Evolutionary conservation across 2,888 invertebrate species (phyloP).

Genomic region (Luffia ferchaultella): DNA sequence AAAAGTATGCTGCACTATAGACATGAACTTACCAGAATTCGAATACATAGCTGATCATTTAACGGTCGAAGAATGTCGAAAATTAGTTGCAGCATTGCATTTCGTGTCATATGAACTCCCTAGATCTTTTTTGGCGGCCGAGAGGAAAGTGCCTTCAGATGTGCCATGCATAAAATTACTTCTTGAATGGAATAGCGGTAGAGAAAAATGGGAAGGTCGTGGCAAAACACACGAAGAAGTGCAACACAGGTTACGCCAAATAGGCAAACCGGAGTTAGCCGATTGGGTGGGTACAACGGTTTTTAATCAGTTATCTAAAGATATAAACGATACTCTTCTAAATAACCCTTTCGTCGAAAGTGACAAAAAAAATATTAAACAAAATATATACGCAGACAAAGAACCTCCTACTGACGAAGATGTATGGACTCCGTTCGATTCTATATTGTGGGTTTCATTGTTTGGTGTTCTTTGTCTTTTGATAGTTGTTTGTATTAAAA

Average conservation of each 20-base stretch:
- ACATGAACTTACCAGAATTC: constrained; percentile 30
- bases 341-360: constrained; percentile 19
- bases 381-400: constrained; percentile 9
- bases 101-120: constrained; percentile 37
- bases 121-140: constrained; percentile 20
- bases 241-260: constrained; percentile 62
- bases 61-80: constrained; percentile 62
- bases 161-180: constrained; percentile 63
- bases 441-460: constrained; percentile 19
- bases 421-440: constrained; percentile 29
- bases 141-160: constrained; percentile 50
- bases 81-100: constrained; percentile 65
- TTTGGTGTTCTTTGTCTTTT: neutral
- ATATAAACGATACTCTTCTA: constrained; percentile 38
- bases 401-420: constrained; percentile 9
- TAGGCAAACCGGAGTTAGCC: constrained; percentile 63
- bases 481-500: neutral
- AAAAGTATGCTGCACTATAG: constrained; percentile 24
- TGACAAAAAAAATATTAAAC: constrained; percentile 12
- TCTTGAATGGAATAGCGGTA: constrained; percentile 62
- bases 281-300: constrained; percentile 68
- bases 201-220: constrained; percentile 46
- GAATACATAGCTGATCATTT: constrained; percentile 64
- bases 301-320: constrained; percentile 59
- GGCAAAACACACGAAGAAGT: constrained; percentile 65